Conservation (phyloP, 2,797 vertebrate species). For the Eulemur mongoz region DNA sequence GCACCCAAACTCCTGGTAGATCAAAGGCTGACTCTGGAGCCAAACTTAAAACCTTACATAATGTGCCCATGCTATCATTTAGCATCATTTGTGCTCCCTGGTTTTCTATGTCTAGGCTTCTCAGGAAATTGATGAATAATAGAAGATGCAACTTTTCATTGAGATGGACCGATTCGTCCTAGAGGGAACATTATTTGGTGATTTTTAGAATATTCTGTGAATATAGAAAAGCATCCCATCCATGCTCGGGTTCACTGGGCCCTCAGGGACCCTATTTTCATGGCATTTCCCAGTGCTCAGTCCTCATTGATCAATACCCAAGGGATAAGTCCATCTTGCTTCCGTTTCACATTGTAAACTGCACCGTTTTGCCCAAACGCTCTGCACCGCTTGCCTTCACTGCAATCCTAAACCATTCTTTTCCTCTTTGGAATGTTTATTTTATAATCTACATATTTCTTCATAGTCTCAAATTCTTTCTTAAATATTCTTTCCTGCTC, state of each 20-base stretch:
- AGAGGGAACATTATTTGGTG: not conserved
- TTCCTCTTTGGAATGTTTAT: not conserved
- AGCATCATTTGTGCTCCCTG: not conserved
- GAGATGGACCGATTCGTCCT: not conserved
- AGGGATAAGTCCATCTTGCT: not conserved
- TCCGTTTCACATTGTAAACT: not conserved
- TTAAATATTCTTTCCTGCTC: not conserved
- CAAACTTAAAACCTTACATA: not conserved
- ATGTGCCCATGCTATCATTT: not conserved
- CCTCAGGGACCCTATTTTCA: not conserved
- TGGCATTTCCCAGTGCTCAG: not conserved
- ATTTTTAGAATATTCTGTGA: not conserved
- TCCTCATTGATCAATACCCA: not conserved
- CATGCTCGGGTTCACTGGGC: not conserved
- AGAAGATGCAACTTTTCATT: not conserved
- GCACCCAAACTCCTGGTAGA: not conserved
- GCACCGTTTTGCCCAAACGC: not conserved
- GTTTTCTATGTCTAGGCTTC: not conserved
- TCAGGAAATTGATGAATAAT: not conserved
- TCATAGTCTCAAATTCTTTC: not conserved
- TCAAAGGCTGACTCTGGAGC: not conserved
- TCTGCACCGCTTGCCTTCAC: not conserved
- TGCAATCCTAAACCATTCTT: not conserved
- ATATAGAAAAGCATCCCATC: not conserved
- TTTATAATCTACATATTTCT: not conserved